These are phyloP conservation scores for Drepana arcuata DNA, from an alignment of 1,140 invertebrate genomes.

Conservation along the genomic window DNA sequence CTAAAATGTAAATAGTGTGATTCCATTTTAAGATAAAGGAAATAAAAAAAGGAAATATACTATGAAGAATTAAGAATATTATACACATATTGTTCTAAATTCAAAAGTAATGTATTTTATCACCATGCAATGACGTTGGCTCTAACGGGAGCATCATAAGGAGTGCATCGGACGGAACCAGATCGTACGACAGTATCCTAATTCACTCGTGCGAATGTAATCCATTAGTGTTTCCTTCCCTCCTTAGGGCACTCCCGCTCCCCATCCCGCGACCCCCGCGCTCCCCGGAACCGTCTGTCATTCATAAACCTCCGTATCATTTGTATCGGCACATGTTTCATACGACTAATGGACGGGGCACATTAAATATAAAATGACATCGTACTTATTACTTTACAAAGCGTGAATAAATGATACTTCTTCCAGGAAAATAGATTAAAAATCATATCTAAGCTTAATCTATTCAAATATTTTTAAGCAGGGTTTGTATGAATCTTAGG, in stretches of 20 bases:
- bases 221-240: slow-evolving; percentile 55
- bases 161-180: slow-evolving; percentile 64
- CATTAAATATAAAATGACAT: slow-evolving; percentile 50
- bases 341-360: slow-evolving; percentile 64
- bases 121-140: too few species aligned
- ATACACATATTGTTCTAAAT: too few species aligned
- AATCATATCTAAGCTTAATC: too few species aligned
- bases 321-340: slow-evolving; percentile 70
- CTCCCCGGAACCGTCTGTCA: slow-evolving; percentile 38
- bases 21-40: too few species aligned
- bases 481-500: too few species aligned
- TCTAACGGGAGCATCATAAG: slow-evolving; percentile 37
- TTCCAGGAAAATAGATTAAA: too few species aligned
- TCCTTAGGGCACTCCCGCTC: slow-evolving; percentile 11
- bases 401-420: too few species aligned
- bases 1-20: too few species aligned
- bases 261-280: slow-evolving; percentile 12
- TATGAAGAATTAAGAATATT: too few species aligned
- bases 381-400: slow-evolving; percentile 52
- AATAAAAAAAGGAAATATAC: too few species aligned
- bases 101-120: too few species aligned
- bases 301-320: slow-evolving; percentile 70
- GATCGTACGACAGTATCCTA: slow-evolving; percentile 68
- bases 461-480: too few species aligned
- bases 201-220: slow-evolving; percentile 68